Conservation (phyloP, 2,888 invertebrate genomes). For the Exephanes ischioxanthus region DNA sequence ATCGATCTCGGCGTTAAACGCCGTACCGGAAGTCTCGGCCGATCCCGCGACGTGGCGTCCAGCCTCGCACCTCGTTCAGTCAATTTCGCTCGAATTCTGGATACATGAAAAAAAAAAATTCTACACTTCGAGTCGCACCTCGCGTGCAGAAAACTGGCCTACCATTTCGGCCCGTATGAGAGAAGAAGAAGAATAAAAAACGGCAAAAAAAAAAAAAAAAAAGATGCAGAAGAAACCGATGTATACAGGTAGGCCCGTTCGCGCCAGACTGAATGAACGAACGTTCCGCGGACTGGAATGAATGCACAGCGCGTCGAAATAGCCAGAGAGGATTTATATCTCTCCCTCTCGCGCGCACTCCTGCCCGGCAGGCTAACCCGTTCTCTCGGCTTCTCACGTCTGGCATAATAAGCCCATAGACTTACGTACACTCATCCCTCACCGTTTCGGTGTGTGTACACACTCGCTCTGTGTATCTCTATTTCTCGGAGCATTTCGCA, state of each 20-base stretch:
- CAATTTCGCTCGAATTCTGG: not conserved
- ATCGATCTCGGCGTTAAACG: not conserved
- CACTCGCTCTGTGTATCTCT: conserved; percentile 53
- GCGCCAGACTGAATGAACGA: conserved; percentile 67
- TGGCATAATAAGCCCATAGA: conserved; percentile 68
- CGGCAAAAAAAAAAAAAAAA: not conserved
- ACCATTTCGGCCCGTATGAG: not conserved
- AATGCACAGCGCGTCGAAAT: conserved; percentile 69
- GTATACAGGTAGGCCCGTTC: conserved; percentile 66
- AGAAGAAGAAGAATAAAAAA: conserved; percentile 12
- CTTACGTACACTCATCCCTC: conserved; percentile 57
- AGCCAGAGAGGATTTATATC: conserved; percentile 62
- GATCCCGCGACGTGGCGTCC: not conserved
- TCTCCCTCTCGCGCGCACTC: conserved; percentile 23
- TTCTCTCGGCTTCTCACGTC: conserved; percentile 69
- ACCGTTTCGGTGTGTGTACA: conserved; percentile 17
- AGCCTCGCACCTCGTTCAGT: not conserved
- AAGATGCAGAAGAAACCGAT: not conserved
- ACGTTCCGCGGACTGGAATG: conserved; percentile 69
- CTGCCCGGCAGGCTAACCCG: conserved; percentile 44
- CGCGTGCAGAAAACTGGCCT: conserved; percentile 10
- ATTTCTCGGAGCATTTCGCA: conserved; percentile 75
- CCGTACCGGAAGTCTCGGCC: not conserved
- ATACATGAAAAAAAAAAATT: not conserved
- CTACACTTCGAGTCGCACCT: conserved; percentile 8